Percentiles rank a stretch among this genome's conserved stretches.
These are phyloP conservation scores for Copidosoma aretas DNA, from an alignment of 2,888 invertebrate species.

Conservation along the genomic window DNA sequence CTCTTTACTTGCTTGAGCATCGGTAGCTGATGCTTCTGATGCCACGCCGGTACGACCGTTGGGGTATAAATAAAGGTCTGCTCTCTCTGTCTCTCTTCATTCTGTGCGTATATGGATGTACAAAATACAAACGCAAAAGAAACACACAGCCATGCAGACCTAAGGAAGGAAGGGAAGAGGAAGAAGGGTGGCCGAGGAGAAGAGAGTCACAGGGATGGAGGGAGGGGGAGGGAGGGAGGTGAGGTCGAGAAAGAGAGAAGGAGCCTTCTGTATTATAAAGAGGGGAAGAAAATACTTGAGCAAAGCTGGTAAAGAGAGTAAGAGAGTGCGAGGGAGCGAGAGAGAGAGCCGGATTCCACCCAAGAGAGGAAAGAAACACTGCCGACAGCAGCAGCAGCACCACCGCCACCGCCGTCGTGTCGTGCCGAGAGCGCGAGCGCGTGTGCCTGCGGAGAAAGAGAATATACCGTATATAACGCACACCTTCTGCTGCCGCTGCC, in stretches of 20 bases:
- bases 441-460: constrained; percentile 33
- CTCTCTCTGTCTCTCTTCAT: neutral
- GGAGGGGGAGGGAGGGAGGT: constrained; percentile 1
- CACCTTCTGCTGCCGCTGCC: constrained; percentile 1
- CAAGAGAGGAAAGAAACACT: constrained; percentile 37
- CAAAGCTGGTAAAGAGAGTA: neutral
- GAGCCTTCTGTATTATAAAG: constrained; percentile 7
- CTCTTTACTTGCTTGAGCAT: neutral
- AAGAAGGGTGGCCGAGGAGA: constrained; percentile 15
- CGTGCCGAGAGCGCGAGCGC: constrained; percentile 33
- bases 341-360: constrained; percentile 31
- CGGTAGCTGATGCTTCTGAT: constrained; percentile 25
- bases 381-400: constrained; percentile 22
- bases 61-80: constrained; percentile 38
- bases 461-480: constrained; percentile 23
- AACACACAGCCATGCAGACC: constrained; percentile 9
- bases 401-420: constrained; percentile 20
- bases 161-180: constrained; percentile 31
- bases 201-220: constrained; percentile 15
- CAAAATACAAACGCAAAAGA: too few relatives aligned
- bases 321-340: constrained; percentile 3
- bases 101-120: neutral
- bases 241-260: constrained; percentile 3
- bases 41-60: constrained; percentile 38
- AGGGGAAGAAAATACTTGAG: constrained; percentile 6